Conservation (phyloP, 2,888 invertebrate genomes). For the Himalopsyche tibetana region DNA sequence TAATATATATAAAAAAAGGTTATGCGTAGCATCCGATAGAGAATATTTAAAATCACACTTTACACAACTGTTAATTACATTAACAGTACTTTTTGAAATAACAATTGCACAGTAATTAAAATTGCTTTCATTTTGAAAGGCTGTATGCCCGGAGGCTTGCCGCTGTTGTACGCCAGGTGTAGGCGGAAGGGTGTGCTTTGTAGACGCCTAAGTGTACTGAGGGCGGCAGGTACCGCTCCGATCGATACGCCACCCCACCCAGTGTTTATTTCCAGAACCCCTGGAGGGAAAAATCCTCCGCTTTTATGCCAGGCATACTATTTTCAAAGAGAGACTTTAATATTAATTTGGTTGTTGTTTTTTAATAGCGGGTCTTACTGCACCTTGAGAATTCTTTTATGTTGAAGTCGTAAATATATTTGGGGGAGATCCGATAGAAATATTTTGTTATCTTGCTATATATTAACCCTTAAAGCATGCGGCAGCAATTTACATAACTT, state of each 20-base stretch:
- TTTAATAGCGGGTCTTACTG: neutral
- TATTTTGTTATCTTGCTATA: too few species aligned
- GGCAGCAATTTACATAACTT: too few species aligned
- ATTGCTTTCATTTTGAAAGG: neutral
- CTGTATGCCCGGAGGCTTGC: slow-evolving; percentile 27
- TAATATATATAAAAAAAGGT: too few species aligned
- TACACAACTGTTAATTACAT: too few species aligned
- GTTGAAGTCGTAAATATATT: too few species aligned
- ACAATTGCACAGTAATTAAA: neutral
- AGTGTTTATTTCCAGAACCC: slow-evolving; percentile 62
- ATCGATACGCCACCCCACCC: slow-evolving; percentile 60
- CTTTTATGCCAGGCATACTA: neutral
- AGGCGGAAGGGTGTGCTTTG: slow-evolving; percentile 26
- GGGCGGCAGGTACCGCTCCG: slow-evolving; percentile 36
- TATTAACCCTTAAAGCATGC: too few species aligned
- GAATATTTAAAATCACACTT: too few species aligned
- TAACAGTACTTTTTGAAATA: too few species aligned
- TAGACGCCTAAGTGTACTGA: slow-evolving; percentile 4
- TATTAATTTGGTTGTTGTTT: neutral
- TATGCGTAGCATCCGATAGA: too few species aligned
- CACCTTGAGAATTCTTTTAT: too few species aligned
- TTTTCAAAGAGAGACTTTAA: slow-evolving; percentile 16
- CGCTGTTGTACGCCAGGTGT: slow-evolving; percentile 59
- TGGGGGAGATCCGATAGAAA: too few species aligned
- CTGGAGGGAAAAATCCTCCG: slow-evolving; percentile 46